A percentile compares a stretch with the other conserved stretches of the same genome.
Evolutionary conservation across 2,113 vertebrate genomes (phyloP).

Genomic region (Phaetusa simplex): DNA sequence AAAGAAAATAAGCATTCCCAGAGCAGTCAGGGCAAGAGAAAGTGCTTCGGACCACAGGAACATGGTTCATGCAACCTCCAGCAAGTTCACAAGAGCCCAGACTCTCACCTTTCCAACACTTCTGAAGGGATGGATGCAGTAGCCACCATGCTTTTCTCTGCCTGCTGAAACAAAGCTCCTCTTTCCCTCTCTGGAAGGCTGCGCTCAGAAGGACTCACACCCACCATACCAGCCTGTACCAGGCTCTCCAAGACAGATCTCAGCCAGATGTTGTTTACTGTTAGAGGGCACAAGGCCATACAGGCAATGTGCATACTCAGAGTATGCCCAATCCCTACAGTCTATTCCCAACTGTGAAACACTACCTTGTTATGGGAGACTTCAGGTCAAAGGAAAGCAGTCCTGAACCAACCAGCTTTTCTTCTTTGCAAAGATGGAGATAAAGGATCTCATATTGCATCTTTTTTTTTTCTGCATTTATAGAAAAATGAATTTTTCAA

Average conservation of each 20-base stretch:
- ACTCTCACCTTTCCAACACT: not conserved
- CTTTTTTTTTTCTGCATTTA: not conserved
- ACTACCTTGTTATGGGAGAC: not conserved
- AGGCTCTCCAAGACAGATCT: not conserved
- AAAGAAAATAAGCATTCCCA: not conserved
- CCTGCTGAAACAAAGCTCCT: not conserved
- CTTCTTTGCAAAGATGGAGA: not conserved
- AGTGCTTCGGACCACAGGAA: not conserved
- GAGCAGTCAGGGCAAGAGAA: not conserved
- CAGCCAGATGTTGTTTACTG: not conserved
- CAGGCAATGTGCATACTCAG: too few relatives aligned
- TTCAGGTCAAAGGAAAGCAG: not conserved
- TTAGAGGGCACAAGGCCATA: not conserved
- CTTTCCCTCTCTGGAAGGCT: not conserved
- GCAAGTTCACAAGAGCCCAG: not conserved
- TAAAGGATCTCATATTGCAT: not conserved
- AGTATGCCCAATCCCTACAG: fast-evolving
- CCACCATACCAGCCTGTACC: not conserved
- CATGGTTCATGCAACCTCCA: not conserved
- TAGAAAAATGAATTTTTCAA: not conserved
- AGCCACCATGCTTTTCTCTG: not conserved
- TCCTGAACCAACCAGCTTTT: not conserved
- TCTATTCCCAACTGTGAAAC: not conserved
- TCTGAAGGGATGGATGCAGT: not conserved
- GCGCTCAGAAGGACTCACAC: not conserved